Evolutionary conservation across 1,140 invertebrate species (phyloP), one percentile per base, ranked within the genome.

Genomic region (Drosophila nigromelanica): DNA sequence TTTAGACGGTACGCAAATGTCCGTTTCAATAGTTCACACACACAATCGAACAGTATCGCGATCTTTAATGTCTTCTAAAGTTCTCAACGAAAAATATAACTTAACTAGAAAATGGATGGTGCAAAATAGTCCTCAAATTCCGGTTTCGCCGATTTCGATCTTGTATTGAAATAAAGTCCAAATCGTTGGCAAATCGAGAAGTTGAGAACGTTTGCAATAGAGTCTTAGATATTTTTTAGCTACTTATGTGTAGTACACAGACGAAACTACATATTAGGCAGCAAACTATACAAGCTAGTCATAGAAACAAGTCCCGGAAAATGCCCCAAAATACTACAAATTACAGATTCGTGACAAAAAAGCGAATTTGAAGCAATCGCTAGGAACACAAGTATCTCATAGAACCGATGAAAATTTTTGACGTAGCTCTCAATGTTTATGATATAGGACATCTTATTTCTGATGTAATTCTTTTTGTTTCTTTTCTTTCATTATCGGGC

Each of bases 211-310:
- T 21, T 55, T 42, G 61, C 43, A 8, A 58, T 40, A 33, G 43
- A 37, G 27, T 51, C 39, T 30, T 66, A 72, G 69, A 58, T 70
- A 63, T 24, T 62, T 63, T 55, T 24, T 63, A 27, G 33, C 50
- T 21, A 63, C 15, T 50, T 45, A 11, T 30, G 4, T 37, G 37
- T 43, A 66, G 58, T 40, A 37, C 30, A 33, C 18, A 39, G 7
- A 40, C 24, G 12, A 0, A 45, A 37, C 12, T 50, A 3, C 11
- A 27, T 33, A 14, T 14, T 33, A 35, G 50, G 14, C 66, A 39
- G 50, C 24, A 18, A 80, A 55, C 54, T 51, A 59, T 14, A 59
- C 18, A 48, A 60, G 40, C 56, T 87, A 80, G 85, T 76, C 78
- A 50, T 80, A 67, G 62, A 55, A 54, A 30, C 45, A 50, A 56